These are phyloP conservation scores for Trichopria drosophilae DNA, from an alignment of 2,888 invertebrate species.

Conservation along the genomic window DNA sequence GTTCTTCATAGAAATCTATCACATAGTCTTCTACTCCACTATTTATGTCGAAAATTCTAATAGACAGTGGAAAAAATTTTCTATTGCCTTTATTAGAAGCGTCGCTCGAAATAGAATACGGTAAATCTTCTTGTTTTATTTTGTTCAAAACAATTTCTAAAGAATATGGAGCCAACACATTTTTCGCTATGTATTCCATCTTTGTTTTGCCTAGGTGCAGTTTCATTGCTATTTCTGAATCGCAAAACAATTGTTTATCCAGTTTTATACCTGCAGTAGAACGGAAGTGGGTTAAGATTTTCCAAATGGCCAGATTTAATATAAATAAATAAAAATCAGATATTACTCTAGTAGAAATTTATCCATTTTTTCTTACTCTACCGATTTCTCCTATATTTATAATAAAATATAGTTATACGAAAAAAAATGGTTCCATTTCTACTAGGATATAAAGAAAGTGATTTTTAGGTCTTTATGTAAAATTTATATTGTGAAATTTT, in stretches of 20 bases:
- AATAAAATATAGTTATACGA: no score
- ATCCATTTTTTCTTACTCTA: no score
- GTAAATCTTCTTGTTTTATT: neutral
- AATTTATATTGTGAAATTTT: no score
- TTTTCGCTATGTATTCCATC: neutral
- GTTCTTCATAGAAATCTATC: neutral
- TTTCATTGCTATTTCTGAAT: neutral
- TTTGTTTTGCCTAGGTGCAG: neutral
- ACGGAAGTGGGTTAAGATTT: no score
- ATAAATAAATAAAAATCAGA: no score
- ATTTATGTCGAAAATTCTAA: neutral
- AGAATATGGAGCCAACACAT: neutral
- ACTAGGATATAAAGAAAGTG: no score
- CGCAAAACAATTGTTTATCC: neutral
- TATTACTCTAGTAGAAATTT: neutral
- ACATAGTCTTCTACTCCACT: conserved; percentile 1
- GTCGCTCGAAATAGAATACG: neutral
- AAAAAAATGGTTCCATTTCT: no score
- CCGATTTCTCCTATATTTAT: no score
- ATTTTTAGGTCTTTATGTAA: no score
- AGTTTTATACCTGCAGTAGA: neutral
- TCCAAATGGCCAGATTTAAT: no score
- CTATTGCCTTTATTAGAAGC: neutral
- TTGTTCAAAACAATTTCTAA: neutral
- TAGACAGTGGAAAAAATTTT: no score